Conservation (phyloP, 2,888 invertebrate species). For the Artemia sinica region DNA sequence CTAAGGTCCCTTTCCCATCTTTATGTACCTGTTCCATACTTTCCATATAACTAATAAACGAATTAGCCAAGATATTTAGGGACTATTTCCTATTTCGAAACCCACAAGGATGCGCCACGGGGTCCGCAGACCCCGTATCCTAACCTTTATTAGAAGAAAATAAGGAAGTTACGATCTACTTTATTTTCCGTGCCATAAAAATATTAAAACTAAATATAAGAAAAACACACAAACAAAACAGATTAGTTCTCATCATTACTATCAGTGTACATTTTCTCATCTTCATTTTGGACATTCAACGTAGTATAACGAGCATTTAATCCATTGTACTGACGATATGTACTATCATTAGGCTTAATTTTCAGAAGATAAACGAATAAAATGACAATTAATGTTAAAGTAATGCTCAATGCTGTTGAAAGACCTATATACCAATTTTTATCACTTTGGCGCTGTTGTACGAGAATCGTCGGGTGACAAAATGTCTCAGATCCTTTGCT, state of each 20-base stretch:
- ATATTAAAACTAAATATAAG: background rate
- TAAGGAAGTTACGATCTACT: too few species aligned
- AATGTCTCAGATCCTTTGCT: slow-evolving; percentile 16
- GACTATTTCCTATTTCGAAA: too few species aligned
- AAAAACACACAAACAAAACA: background rate
- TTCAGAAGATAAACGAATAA: background rate
- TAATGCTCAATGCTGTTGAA: slow-evolving; percentile 18
- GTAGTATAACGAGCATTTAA: slow-evolving; percentile 1
- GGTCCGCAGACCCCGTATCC: too few species aligned
- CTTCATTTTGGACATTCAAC: background rate
- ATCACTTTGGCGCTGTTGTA: slow-evolving; percentile 10
- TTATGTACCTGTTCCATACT: too few species aligned
- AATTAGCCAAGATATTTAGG: too few species aligned
- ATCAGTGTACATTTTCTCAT: background rate
- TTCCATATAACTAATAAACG: too few species aligned
- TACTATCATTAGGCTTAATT: background rate
- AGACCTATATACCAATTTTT: slow-evolving; percentile 20
- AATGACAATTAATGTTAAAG: slow-evolving; percentile 18
- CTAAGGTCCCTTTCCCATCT: too few species aligned
- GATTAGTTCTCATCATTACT: slow-evolving; percentile 3
- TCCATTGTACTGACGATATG: slow-evolving; percentile 1
- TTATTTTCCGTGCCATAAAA: background rate
- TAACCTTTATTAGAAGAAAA: too few species aligned
- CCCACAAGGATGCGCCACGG: too few species aligned
- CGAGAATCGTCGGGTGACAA: slow-evolving; percentile 20